Base-by-base conservation (phyloP, 2,797 vertebrate genomes). In the Microctenopoma lineatum region DNA sequence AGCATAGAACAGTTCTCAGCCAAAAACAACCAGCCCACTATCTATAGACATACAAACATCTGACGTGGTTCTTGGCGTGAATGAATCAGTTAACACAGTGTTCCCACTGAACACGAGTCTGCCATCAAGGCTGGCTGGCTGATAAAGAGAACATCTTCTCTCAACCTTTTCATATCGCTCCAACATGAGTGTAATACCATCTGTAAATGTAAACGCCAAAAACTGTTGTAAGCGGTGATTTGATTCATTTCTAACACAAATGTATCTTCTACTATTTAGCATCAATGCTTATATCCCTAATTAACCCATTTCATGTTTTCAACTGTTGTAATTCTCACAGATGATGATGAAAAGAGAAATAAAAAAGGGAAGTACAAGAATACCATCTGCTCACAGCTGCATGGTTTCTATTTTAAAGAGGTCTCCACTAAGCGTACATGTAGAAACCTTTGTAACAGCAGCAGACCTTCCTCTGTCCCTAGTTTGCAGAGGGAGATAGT, bases 81-180 rank as follows among this genome's bases (percentile, higher is more conserved):
- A 75, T 55, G 29, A 70, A 54, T 66, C 58, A 50, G 75, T 74
- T 85, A 70, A 85, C 82, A 86, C 53, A 0, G 56, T 72, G 79
- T 90, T 89, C 83, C 84, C 77, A 85, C 76, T 82, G 68, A 89
- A 87, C 72, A 59, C 42, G 66, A 87, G 82, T 82, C 84, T 84
- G 76, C 64, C 75, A 71, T 84, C 92, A 94, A 94, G 91, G 90
- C 84, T 90, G 87, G 70, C 83, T 73, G 80, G 71, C 79, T 90
- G 89, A 94, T 92, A 91, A 91, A 84, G 77, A 68, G 32, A 74
- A 73, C 66, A 71, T 70, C 79, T 63, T 85, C 73, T 87, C 70
- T 85, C 81, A 80, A 70, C 72, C 79, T 73, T 67, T 53, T 58
- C 46, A 53, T 9, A 15, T 56, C 47, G 73, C 48, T 57, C 66